These are phyloP conservation scores for Perizoma flavofasciatum DNA, from an alignment of 2,888 invertebrate genomes.

Conservation along the genomic window DNA sequence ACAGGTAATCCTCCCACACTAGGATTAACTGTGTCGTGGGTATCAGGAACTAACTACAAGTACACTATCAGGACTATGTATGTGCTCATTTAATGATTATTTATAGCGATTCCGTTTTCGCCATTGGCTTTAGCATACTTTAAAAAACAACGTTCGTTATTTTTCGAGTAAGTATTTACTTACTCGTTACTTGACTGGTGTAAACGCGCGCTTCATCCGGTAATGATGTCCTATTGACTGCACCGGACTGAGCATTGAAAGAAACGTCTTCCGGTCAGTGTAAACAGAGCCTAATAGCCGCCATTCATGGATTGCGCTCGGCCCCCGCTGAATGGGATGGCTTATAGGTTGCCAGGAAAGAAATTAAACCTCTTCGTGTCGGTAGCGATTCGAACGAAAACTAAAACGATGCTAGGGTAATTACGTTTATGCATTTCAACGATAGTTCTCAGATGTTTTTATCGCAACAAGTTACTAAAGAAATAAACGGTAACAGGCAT, in stretches of 20 bases:
- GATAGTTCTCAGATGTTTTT: not conserved
- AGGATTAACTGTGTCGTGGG: too few relatives aligned
- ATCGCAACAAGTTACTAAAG: too few relatives aligned
- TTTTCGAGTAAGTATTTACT: conserved; percentile 8
- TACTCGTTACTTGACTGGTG: not conserved
- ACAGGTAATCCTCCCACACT: too few relatives aligned
- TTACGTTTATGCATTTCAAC: not conserved
- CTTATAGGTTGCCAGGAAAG: conserved; percentile 19
- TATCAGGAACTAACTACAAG: too few relatives aligned
- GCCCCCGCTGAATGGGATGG: conserved; percentile 24
- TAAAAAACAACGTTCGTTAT: too few relatives aligned
- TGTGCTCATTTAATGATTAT: too few relatives aligned
- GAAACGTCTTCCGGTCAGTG: conserved; percentile 77
- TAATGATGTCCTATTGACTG: conserved; percentile 77
- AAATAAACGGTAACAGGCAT: too few relatives aligned
- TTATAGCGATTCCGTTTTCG: too few relatives aligned
- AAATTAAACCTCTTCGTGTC: not conserved
- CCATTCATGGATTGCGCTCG: conserved; percentile 53
- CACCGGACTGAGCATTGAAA: conserved; percentile 72
- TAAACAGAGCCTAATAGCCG: conserved; percentile 70
- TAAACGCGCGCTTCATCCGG: conserved; percentile 47
- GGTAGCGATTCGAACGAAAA: not conserved
- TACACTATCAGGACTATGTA: too few relatives aligned
- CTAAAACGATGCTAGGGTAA: not conserved
- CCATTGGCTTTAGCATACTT: too few relatives aligned